phyloP scores from a whole-genome alignment of 2,113 vertebrate genomes.

The Caranx melampygus region DNA sequence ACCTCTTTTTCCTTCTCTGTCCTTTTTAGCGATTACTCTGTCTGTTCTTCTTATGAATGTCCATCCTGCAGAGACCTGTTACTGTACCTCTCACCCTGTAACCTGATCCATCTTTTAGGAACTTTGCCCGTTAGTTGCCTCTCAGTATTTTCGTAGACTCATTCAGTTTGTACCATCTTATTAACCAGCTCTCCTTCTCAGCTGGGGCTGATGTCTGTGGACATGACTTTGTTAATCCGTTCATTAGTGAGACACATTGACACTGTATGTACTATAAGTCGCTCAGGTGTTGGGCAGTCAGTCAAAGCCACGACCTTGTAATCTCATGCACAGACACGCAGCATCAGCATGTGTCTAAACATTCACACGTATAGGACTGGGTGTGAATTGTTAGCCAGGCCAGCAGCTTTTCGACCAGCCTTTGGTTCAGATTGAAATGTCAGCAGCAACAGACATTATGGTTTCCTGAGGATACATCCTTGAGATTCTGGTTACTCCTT shows the following conservation, averaged over 20 bases:
- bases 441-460: not conserved
- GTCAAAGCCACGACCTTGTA: slow-evolving; percentile 1
- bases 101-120: slow-evolving; percentile 1
- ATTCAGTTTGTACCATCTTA: not conserved
- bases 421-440: not conserved
- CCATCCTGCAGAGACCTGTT: slow-evolving; percentile 7
- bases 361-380: not conserved
- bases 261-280: slow-evolving; percentile 34
- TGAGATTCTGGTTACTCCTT: not conserved
- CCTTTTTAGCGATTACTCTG: not conserved
- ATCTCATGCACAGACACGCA: slow-evolving; percentile 3
- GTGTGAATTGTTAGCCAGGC: not conserved
- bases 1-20: not conserved
- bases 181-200: slow-evolving; percentile 1
- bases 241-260: slow-evolving; percentile 42
- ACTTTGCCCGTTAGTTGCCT: not conserved
- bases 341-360: not conserved
- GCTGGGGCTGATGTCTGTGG: not conserved
- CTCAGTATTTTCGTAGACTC: not conserved
- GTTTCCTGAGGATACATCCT: not conserved
- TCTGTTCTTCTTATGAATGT: not conserved
- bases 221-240: slow-evolving; percentile 9
- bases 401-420: not conserved
- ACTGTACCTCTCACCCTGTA: not conserved
- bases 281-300: slow-evolving; percentile 13